Percentiles rank a stretch among this genome's conserved stretches.
These are phyloP conservation scores for Drosophila nigricruria DNA, from an alignment of 2,888 invertebrate species.

Conservation along the genomic window DNA sequence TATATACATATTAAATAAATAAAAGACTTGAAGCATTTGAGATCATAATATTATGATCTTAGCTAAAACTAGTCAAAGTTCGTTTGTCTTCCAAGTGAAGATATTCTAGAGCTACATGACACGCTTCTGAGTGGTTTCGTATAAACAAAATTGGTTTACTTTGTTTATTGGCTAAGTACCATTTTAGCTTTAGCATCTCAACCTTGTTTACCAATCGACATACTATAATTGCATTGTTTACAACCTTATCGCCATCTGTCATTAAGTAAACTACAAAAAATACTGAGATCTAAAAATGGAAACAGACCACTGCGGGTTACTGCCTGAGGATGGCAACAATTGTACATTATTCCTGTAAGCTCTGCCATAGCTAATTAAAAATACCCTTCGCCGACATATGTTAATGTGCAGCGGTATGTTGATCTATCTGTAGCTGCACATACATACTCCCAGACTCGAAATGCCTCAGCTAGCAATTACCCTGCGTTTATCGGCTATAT, in stretches of 20 bases:
- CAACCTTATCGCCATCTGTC: conserved; percentile 28
- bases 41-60: neutral
- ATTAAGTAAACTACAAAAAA: conserved; percentile 31
- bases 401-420: neutral
- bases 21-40: neutral
- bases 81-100: neutral
- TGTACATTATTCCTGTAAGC: neutral
- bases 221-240: conserved; percentile 1
- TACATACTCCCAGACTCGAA: neutral
- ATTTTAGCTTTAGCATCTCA: neutral
- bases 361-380: neutral
- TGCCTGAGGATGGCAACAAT: conserved; percentile 14
- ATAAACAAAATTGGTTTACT: neutral
- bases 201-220: neutral
- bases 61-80: neutral
- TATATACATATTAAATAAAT: neutral
- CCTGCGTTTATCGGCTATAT: conserved; percentile 26
- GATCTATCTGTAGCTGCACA: neutral
- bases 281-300: conserved; percentile 26
- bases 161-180: neutral
- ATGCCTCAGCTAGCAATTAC: conserved; percentile 3
- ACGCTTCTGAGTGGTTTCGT: no score
- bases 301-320: conserved; percentile 34
- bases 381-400: conserved; percentile 15
- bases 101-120: no score